Percentiles rank a stretch among this genome's conserved stretches.
phyloP scores from a whole-genome alignment of 1,140 invertebrate species.

The Ephestia elutella region DNA sequence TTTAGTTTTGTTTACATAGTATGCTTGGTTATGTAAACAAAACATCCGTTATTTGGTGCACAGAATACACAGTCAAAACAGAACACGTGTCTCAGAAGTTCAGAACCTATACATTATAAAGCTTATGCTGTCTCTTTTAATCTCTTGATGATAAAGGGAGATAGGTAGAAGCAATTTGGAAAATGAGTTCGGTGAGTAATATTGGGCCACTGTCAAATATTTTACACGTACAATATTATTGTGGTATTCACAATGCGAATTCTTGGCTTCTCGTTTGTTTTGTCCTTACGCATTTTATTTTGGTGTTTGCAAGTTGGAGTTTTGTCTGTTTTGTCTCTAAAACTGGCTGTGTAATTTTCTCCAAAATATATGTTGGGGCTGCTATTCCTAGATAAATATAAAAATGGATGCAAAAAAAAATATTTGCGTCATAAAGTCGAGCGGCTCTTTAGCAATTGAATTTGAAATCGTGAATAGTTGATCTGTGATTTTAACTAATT shows the following conservation, averaged over 20 bases:
- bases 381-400: no score
- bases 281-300: background rate
- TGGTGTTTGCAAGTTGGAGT: background rate
- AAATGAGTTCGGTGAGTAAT: background rate
- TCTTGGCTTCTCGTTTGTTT: background rate
- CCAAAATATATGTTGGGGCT: no score
- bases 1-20: background rate
- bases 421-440: no score
- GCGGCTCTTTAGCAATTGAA: no score
- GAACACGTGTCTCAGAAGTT: constrained; percentile 1
- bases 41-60: background rate
- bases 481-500: no score
- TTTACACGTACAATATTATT: constrained; percentile 6
- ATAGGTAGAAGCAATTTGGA: background rate
- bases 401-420: no score
- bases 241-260: background rate
- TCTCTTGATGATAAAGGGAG: background rate
- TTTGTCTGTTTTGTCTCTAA: background rate
- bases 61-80: constrained; percentile 5
- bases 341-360: background rate
- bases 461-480: no score
- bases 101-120: background rate
- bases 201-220: constrained; percentile 5
- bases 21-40: background rate
- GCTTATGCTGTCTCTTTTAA: background rate